Evolutionary conservation across 2,888 invertebrate genomes (phyloP), one percentile per base, ranked within the genome.

Genomic region (Strigamia transsilvanica): DNA sequence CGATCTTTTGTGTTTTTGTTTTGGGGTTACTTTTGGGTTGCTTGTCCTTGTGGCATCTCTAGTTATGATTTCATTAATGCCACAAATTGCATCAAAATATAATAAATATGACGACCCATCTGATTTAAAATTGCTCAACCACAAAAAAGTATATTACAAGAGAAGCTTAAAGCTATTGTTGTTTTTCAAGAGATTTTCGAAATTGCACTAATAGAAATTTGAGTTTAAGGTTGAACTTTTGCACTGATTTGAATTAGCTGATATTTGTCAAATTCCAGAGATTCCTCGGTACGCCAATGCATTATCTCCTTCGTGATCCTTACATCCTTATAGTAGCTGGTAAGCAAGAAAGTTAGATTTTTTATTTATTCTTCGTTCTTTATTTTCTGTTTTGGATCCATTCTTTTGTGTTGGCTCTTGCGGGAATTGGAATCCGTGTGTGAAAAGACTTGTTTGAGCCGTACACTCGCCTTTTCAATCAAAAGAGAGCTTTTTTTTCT

Each of bases 221-320:
- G 12, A 46, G 46, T 46, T 46, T 46, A n/a, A 46, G 46, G 46
- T 46, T 46, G 46, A 13, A 46, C 46, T n/a, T 46, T 46, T 46
- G 15, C 46, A 46, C 18, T 56, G 56, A 18, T 56, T 56, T 56
- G 18, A 56, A 56, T 56, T 56, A 56, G 56, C 56, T 56, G 56
- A 18, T 56, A 56, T 56, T 56, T 56, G 21, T 56, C 18, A 61
- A 41, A 18, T 56, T 80, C 56, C 61, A 83, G 83, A 73, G 23
- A 42, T 77, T 80, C 80, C 42, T 80, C 12, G 85, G 85, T 34
- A 85, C 85, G 32, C 85, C 86, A n/a, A 82, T 88, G n/a, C 81
- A 84, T 51, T 83, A 80, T 15, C 87, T 94, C 21, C 86, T 93
- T 2, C 89, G 90, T 80, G 92, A 93, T 85, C 91, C 91, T 83